Evolutionary conservation across 2,113 vertebrate genomes (phyloP).

Genomic region (Campylorhamphus procurvoides): DNA sequence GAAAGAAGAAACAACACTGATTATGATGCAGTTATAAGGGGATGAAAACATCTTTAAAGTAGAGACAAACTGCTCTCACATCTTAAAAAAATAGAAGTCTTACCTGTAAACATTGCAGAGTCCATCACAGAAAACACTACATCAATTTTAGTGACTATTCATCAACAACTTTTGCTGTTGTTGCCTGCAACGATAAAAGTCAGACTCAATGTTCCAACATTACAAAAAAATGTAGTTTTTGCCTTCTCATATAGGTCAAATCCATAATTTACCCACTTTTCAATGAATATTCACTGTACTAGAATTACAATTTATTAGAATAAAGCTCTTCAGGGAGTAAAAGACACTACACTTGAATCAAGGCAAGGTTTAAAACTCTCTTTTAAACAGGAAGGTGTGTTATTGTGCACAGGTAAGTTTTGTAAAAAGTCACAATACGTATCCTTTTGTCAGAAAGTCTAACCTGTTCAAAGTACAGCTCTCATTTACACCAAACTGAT

Average conservation of each 20-base stretch:
- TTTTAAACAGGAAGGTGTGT: background rate
- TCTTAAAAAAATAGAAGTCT: background rate
- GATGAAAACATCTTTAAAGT: background rate
- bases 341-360: background rate
- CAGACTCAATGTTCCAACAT: background rate
- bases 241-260: background rate
- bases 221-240: background rate
- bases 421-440: background rate
- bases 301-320: background rate
- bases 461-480: background rate
- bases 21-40: background rate
- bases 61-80: background rate
- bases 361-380: background rate
- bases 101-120: background rate
- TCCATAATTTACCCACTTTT: background rate
- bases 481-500: background rate
- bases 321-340: background rate
- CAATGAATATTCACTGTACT: background rate
- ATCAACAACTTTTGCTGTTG: background rate
- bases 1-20: background rate
- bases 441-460: background rate
- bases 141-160: background rate
- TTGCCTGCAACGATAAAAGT: background rate
- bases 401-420: fast-evolving
- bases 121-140: background rate